Evolutionary conservation across 2,113 vertebrate species (phyloP), one percentile per base, ranked within the genome.

Genomic region (Lichenostomus cassidix): DNA sequence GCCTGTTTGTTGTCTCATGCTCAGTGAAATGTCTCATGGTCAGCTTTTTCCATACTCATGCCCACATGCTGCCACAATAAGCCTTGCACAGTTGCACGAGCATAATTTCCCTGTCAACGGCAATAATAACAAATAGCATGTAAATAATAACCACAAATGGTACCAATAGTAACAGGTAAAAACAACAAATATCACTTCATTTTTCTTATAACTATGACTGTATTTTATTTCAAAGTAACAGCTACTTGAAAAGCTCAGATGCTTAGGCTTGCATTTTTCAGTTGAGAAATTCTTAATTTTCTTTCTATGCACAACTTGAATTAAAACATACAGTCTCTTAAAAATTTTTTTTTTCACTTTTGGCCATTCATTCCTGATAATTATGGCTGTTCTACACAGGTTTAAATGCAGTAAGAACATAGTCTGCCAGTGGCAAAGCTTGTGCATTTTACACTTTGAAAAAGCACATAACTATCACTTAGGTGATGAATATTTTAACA

Each of bases 401-500:
- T 73, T 93, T 75, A 84, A 93, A 59, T 9, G 10, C 23, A 82
- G 23, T 49, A 70, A 74, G 63, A 92, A 55, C 39, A 31, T 11
- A 44, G 18, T 78, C 65, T 80, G 46, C 46, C 64, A 75, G 59
- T 86, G 70, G 76, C 80, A 90, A 90, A 67, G 65, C 31, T 64
- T 69, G 37, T 59, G 41, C 70, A 31, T 81, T 90, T 96, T 91
- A 44, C 83, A 67, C 94, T 78, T 75, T 4, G 31, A 67, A 64
- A 95, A 83, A 86, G 15, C 73, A 68, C 47, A 29, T 39, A 92
- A 37, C 79, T 97, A 19, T 88, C 94, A 94, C 88, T 74, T 92
- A 91, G 69, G 83, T 95, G 93, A 87, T 93, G 91, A 97, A 94
- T 97, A 91, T 96, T 95, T 96, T 67, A 93, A 60, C 53, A 28